Conservation (phyloP, 2,113 vertebrate species). For the Aegithalos caudatus region DNA sequence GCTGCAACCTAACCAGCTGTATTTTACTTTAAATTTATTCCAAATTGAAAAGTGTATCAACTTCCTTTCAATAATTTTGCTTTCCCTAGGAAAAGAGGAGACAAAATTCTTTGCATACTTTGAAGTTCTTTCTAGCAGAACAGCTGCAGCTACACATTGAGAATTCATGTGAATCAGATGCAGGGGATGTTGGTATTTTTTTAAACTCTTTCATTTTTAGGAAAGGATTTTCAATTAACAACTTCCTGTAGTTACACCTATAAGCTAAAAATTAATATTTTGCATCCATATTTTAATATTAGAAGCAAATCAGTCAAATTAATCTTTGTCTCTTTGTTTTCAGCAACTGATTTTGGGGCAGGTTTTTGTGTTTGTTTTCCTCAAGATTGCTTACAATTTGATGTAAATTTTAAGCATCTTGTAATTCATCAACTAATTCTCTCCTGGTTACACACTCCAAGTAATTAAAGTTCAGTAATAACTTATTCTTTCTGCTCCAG, state of each 20-base stretch:
- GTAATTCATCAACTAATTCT: conserved; percentile 88
- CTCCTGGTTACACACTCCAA: conserved; percentile 87
- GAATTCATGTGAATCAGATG: neutral
- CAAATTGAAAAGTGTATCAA: neutral
- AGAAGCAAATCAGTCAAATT: conserved; percentile 42
- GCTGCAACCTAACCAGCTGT: neutral
- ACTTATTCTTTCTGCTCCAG: conserved; percentile 99
- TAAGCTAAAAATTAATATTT: neutral
- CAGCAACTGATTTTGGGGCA: neutral
- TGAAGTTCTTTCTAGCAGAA: neutral
- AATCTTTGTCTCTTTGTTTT: conserved; percentile 34
- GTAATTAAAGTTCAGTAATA: conserved; percentile 99
- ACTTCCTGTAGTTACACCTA: neutral
- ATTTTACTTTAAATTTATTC: neutral
- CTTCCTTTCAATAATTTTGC: neutral
- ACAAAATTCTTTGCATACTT: neutral
- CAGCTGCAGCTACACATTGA: neutral
- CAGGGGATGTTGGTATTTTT: neutral
- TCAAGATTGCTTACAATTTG: conserved; percentile 70
- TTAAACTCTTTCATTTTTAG: neutral
- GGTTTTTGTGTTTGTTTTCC: conserved; percentile 19
- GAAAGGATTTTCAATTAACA: conserved; percentile 2
- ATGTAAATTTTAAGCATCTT: conserved; percentile 81
- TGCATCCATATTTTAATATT: conserved; percentile 14
- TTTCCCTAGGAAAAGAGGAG: neutral